Evolutionary conservation across 2,888 invertebrate genomes (phyloP).

Genomic region (Salticus scenicus): DNA sequence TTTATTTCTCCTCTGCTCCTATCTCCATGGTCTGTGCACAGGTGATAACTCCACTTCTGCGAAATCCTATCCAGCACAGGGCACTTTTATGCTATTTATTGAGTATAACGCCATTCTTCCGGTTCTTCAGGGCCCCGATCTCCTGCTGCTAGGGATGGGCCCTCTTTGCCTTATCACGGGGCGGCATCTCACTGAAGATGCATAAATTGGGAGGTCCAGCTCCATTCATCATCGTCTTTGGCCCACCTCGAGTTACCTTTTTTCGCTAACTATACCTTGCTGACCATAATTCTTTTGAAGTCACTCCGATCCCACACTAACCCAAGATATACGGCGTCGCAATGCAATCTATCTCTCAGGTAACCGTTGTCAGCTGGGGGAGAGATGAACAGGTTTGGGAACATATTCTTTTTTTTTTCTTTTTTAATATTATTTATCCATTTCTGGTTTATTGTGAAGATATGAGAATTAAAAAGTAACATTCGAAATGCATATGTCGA

Average conservation of each 20-base stretch:
- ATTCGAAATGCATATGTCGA: no score
- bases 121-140: neutral
- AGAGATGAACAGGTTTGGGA: neutral
- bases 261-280: slow-evolving; percentile 13
- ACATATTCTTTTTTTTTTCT: no score
- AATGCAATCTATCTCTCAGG: slow-evolving; percentile 34
- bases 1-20: no score
- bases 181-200: neutral
- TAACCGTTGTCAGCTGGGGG: neutral
- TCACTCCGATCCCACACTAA: slow-evolving; percentile 31
- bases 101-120: neutral
- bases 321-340: slow-evolving; percentile 53
- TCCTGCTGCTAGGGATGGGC: slow-evolving; percentile 1
- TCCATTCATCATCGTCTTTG: neutral
- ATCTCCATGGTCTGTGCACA: no score
- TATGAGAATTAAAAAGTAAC: no score
- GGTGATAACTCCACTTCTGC: no score
- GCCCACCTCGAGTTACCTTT: neutral
- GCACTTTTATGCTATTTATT: no score
- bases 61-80: no score
- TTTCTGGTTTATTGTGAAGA: no score
- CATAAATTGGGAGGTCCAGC: neutral
- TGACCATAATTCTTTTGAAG: slow-evolving; percentile 48
- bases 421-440: no score
- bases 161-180: neutral